Evolutionary conservation across 1,140 invertebrate genomes (phyloP).

Genomic region (Euschistus heros): DNA sequence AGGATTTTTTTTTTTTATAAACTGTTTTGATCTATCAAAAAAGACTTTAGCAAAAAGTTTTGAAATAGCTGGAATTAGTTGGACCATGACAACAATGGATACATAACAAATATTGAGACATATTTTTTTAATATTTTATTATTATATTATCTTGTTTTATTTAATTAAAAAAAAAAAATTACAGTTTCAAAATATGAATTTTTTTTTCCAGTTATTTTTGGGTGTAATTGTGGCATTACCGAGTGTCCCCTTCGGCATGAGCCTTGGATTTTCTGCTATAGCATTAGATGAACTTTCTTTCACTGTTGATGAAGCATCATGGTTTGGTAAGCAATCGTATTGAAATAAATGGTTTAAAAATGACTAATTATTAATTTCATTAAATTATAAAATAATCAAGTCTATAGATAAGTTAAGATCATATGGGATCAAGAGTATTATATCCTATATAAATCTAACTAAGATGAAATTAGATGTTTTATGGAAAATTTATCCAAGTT

Average conservation of each 20-base stretch:
- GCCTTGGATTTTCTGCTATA: slow-evolving; percentile 42
- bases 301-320: slow-evolving; percentile 36
- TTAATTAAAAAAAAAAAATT: no score
- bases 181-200: background rate
- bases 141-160: background rate
- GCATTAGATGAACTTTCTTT: slow-evolving; percentile 36
- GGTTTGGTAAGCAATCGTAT: slow-evolving; percentile 40
- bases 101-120: background rate
- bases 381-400: no score
- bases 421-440: slow-evolving; percentile 1
- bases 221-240: slow-evolving; percentile 38
- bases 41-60: no score
- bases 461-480: no score
- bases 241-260: slow-evolving; percentile 40
- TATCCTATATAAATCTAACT: background rate
- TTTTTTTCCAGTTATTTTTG: slow-evolving; percentile 29
- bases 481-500: no score
- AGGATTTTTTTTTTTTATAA: no score
- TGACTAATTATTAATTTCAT: no score
- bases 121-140: background rate
- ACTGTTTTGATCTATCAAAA: no score
- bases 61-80: no score
- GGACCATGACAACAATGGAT: background rate
- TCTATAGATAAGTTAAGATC: no score
- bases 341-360: no score